Evolutionary conservation across 2,113 vertebrate species (phyloP), one percentile per base, ranked within the genome.

Genomic region (Beaufortia kweichowensis): DNA sequence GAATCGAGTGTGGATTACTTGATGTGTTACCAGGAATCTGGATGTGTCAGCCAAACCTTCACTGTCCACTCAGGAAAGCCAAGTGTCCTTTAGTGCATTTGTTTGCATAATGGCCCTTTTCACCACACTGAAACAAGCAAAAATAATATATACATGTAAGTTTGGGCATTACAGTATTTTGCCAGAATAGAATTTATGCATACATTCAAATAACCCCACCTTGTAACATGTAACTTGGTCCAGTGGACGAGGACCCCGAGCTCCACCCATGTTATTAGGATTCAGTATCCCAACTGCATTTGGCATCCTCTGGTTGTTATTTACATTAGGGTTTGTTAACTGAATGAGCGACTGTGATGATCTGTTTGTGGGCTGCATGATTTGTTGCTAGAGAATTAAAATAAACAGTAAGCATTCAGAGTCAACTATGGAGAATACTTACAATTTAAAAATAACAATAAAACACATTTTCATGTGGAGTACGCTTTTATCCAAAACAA

Each of bases 171-270:
- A 50, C 28, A 39, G n/a, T 35, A 48, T 24, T 31, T 26, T 64
- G 10, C 26, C 24, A 3, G 41, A 6, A 65, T 17, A 64, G n/a
- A 35, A 17, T 12, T 17, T 17, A 12, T 57, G 53, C 29, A 41
- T 6, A 57, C 11, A 73, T 23, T 41, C 11, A 4, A 61, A 33
- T 4, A 2, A 56, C 11, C 0, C 10, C 92, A 86, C 96, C 95
- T 98, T 99, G 85, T 98, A 99, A 88, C 97, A 99, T 8, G 97
- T 99, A 89, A 99, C 97, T 89, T 99, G 97, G 86, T 99, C 97
- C 88, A 99, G 82, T 0, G 97, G 97, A 59, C 97, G 92, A 46
- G 96, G 96, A 67, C 96, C 96, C 85, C 97, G 92, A 89, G 94
- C 94, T 56, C 92, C 90, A 4, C 88, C 81, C 68, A 93, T 94